Conservation (phyloP, 37 sponge, comb jelly and placozoan genomes). For the Lycopodina hypogea region DNA sequence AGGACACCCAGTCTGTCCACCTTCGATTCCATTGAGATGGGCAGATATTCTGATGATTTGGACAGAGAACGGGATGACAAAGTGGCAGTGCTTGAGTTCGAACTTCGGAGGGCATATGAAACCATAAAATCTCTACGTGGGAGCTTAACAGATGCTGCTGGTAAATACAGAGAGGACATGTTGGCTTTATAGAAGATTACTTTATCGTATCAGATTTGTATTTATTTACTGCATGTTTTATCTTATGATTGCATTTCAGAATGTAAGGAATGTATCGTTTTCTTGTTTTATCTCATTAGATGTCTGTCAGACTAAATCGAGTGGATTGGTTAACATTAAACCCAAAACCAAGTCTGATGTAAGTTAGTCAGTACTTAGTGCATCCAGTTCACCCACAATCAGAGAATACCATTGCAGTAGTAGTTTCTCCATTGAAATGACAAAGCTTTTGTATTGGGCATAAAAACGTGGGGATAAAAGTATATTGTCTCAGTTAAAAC, state of each 20-base stretch:
- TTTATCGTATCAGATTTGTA: not conserved
- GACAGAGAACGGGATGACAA: constrained; percentile 78
- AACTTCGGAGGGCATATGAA: constrained; percentile 91
- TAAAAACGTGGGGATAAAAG: too few relatives aligned
- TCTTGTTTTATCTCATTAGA: not conserved
- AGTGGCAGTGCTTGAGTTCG: constrained; percentile 97
- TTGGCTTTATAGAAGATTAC: not conserved
- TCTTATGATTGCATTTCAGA: too few relatives aligned
- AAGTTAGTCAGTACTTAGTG: not conserved
- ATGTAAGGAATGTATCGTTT: too few relatives aligned
- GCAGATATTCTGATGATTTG: constrained; percentile 82
- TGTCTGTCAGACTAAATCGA: not conserved
- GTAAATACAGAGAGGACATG: constrained; percentile 24
- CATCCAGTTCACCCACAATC: too few relatives aligned
- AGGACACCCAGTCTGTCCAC: constrained; percentile 85
- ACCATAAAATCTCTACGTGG: constrained; percentile 91
- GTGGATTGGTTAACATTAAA: not conserved
- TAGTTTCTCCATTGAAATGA: too few relatives aligned
- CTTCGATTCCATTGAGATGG: constrained; percentile 92
- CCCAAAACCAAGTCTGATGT: not conserved
- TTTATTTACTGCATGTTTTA: too few relatives aligned
- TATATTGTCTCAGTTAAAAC: too few relatives aligned
- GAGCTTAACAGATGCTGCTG: constrained; percentile 86
- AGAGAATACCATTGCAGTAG: too few relatives aligned
- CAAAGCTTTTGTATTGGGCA: too few relatives aligned